phyloP scores from a whole-genome alignment of 2,797 vertebrate genomes.

The Oreochromis mossambicus region DNA sequence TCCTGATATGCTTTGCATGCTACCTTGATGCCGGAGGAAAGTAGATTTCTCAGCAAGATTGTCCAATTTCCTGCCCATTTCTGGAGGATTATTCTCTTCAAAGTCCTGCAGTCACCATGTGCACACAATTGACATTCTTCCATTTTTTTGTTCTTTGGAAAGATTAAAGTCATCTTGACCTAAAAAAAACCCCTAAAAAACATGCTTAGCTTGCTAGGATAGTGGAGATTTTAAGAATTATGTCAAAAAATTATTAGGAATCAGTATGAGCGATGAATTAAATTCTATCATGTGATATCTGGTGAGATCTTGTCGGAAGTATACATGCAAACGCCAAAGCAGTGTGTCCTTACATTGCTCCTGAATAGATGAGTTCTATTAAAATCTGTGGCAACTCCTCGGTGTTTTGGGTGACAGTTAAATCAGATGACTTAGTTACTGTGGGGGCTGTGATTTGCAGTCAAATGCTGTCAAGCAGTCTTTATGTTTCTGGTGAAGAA shows the following conservation, averaged over 20 bases:
- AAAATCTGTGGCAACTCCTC: background rate
- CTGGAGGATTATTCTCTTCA: slow-evolving; percentile 2
- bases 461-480: slow-evolving; percentile 30
- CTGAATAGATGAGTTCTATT: background rate
- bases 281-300: background rate
- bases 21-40: slow-evolving; percentile 2
- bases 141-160: background rate
- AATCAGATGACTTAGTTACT: slow-evolving; percentile 25
- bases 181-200: background rate
- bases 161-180: background rate
- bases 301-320: background rate
- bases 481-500: slow-evolving; percentile 15
- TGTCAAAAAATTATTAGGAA: background rate
- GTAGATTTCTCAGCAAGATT: slow-evolving; percentile 23
- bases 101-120: slow-evolving; percentile 5
- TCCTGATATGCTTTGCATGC: background rate
- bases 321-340: too few relatives aligned
- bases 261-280: accelerated
- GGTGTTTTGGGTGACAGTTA: slow-evolving; percentile 4
- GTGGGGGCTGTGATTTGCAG: slow-evolving; percentile 10
- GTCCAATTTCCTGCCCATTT: slow-evolving; percentile 43
- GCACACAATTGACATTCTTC: slow-evolving; percentile 7
- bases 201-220: background rate
- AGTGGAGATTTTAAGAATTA: background rate
- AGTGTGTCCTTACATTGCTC: accelerated